A percentile compares a stretch with the other conserved stretches of the same genome.
Conservation (phyloP, 2,888 invertebrate genomes). For the Candidula unifasciata region DNA sequence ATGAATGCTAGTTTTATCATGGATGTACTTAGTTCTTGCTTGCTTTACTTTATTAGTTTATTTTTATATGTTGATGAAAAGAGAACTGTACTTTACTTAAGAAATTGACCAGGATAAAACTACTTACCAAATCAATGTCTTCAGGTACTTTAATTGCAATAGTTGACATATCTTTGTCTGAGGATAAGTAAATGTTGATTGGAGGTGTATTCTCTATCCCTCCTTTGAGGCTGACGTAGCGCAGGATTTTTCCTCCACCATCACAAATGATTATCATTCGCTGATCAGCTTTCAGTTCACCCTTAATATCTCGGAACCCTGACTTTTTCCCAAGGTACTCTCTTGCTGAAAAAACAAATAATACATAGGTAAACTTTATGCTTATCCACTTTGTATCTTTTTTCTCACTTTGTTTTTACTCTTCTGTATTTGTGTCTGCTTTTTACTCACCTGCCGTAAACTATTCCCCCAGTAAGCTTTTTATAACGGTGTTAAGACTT, state of each 20-base stretch:
- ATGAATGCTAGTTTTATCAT: too few species aligned
- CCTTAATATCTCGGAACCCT: slow-evolving; percentile 63
- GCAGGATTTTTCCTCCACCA: slow-evolving; percentile 60
- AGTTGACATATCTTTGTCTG: slow-evolving; percentile 57
- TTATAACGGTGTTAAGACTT: too few species aligned
- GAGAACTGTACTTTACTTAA: too few species aligned
- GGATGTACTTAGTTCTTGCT: too few species aligned
- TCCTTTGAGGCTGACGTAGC: slow-evolving; percentile 66
- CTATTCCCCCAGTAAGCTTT: too few species aligned
- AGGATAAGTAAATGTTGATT: slow-evolving; percentile 60
- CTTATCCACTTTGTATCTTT: too few species aligned
- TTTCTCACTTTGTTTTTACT: too few species aligned
- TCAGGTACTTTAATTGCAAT: slow-evolving; percentile 62
- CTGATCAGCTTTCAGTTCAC: slow-evolving; percentile 62
- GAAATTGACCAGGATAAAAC: neutral
- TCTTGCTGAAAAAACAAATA: slow-evolving; percentile 57
- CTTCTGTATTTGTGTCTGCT: too few species aligned
- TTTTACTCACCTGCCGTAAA: neutral
- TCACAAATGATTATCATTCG: slow-evolving; percentile 65
- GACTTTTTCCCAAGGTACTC: slow-evolving; percentile 72
- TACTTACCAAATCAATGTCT: slow-evolving; percentile 67
- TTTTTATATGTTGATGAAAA: neutral
- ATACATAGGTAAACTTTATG: neutral
- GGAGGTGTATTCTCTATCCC: slow-evolving; percentile 45
- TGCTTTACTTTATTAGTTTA: too few species aligned